phyloP scores from a whole-genome alignment of 2,113 vertebrate genomes.

The Dendropsophus ebraccatus region DNA sequence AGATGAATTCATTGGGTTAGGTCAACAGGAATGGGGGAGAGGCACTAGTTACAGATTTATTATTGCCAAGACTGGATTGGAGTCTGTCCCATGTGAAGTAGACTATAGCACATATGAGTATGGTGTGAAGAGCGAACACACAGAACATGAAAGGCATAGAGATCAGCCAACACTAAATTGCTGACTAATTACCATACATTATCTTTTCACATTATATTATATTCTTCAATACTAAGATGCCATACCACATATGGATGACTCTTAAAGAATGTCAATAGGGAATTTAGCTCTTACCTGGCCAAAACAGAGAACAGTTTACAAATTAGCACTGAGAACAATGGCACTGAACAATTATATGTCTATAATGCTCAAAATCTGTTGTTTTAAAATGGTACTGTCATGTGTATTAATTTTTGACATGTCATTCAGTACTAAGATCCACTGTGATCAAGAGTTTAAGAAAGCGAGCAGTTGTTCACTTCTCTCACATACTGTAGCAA shows the following conservation, averaged over 20 bases:
- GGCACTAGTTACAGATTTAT: neutral
- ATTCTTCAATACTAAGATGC: neutral
- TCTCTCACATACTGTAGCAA: too few species aligned
- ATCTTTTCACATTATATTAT: constrained; percentile 42
- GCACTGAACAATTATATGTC: neutral
- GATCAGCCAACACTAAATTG: constrained; percentile 27
- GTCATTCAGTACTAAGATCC: too few species aligned
- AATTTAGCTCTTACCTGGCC: neutral
- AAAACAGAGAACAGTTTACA: neutral
- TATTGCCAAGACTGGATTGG: neutral
- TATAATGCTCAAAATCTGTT: neutral
- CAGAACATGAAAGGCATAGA: neutral
- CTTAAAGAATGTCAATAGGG: neutral
- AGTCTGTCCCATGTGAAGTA: constrained; percentile 3
- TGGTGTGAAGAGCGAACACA: neutral
- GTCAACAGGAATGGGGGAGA: neutral
- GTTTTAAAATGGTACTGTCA: neutral
- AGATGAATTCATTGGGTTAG: constrained; percentile 27
- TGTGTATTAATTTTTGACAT: too few species aligned
- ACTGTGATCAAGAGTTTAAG: too few species aligned
- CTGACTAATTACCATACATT: constrained; percentile 9
- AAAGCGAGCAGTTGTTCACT: too few species aligned
- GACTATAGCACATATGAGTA: neutral
- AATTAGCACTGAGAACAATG: neutral
- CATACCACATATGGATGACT: constrained; percentile 17